A percentile compares a stretch with the other conserved stretches of the same genome.
Evolutionary conservation across 2,113 vertebrate species (phyloP).

Genomic region (Propithecus coquereli): DNA sequence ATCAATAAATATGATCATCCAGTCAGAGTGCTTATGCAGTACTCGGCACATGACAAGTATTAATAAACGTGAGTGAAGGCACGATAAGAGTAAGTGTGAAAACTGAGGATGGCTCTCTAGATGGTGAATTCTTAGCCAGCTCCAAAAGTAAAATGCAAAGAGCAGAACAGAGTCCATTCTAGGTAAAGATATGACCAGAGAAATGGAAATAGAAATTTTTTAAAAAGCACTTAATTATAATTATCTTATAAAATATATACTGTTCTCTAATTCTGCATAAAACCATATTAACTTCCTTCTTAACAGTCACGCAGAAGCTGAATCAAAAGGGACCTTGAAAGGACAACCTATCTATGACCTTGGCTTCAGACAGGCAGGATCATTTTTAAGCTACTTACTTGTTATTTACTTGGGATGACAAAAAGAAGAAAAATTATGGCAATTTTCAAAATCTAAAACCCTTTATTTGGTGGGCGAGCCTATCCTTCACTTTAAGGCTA

Average conservation of each 20-base stretch:
- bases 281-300: conserved; percentile 5
- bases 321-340: conserved; percentile 17
- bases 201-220: background rate
- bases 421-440: background rate
- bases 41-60: background rate
- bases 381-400: conserved; percentile 13
- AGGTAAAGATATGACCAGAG: background rate
- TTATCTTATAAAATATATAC: background rate
- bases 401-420: conserved; percentile 36
- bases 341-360: background rate
- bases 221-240: background rate
- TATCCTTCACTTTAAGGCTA: conserved; percentile 1
- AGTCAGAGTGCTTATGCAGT: background rate
- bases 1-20: background rate
- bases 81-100: background rate
- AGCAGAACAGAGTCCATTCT: background rate
- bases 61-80: background rate
- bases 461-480: background rate
- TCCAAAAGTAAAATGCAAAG: conserved; percentile 10
- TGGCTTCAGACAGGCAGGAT: background rate
- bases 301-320: background rate
- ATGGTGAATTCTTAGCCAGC: background rate
- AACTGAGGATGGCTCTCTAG: background rate
- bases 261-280: background rate
- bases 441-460: conserved; percentile 51